These are phyloP conservation scores for Coilia nasus DNA, from an alignment of 2,797 vertebrate genomes.

Conservation along the genomic window DNA sequence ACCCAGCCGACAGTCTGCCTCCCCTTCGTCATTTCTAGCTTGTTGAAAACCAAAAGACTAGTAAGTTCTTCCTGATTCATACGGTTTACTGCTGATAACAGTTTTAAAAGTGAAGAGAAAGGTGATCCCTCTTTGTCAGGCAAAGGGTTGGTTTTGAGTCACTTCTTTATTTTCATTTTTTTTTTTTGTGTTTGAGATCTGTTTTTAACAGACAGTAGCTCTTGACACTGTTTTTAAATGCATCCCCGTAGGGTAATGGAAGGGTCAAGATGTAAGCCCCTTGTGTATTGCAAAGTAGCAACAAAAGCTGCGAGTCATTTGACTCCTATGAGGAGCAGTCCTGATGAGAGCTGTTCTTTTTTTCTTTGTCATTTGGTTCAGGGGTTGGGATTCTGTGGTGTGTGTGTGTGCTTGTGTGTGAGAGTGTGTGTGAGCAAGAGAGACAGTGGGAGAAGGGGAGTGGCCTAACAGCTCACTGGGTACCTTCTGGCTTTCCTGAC, in stretches of 20 bases:
- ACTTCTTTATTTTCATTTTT: not conserved
- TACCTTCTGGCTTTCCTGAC: not conserved
- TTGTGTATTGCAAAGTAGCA: not conserved
- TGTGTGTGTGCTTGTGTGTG: not conserved
- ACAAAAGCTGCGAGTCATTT: not conserved
- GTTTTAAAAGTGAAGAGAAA: constrained; percentile 97
- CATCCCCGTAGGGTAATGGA: not conserved
- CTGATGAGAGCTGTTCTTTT: not conserved
- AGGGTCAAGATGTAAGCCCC: not conserved
- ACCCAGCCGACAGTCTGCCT: constrained; percentile 99
- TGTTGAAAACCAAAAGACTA: constrained; percentile 99
- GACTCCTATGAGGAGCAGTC: constrained; percentile 4
- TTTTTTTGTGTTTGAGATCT: not conserved
- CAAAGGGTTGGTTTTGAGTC: constrained; percentile 79
- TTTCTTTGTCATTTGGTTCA: constrained; percentile 9
- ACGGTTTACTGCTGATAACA: constrained; percentile 99
- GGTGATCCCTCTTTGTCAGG: constrained; percentile 82
- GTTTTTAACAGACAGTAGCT: not conserved
- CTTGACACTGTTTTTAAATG: not conserved
- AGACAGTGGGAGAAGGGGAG: not conserved
- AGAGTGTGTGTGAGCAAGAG: not conserved
- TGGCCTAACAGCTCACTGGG: not conserved
- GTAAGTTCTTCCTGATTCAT: constrained; percentile 99
- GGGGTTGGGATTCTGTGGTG: not conserved
- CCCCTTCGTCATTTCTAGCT: constrained; percentile 99